Percentiles rank a stretch among this genome's conserved stretches.
Evolutionary conservation across 1,140 invertebrate genomes (phyloP).

Genomic region (Popillia japonica): DNA sequence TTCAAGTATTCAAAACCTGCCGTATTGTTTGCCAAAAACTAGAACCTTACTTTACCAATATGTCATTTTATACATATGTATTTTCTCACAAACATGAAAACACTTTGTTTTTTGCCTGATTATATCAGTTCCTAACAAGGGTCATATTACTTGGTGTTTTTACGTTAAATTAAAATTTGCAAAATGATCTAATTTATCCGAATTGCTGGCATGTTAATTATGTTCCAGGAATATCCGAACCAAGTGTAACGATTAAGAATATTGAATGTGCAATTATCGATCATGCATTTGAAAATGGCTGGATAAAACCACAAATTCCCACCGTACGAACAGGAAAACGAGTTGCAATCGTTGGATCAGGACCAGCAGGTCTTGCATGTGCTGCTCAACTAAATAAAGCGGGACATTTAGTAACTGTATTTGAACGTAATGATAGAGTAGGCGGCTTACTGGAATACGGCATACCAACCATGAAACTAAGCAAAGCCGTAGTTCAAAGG

Average conservation of each 20-base stretch:
- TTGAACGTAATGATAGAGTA: conserved; percentile 93
- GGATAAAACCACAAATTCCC: conserved; percentile 87
- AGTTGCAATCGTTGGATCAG: conserved; percentile 94
- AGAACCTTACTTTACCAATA: too few species aligned
- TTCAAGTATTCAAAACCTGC: too few species aligned
- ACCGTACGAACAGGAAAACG: conserved; percentile 79
- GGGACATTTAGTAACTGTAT: conserved; percentile 83
- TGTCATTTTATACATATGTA: too few species aligned
- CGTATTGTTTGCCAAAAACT: too few species aligned
- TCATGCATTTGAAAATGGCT: conserved; percentile 95
- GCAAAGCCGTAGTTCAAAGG: conserved; percentile 91
- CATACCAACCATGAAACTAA: conserved; percentile 97
- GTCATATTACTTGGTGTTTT: too few species aligned
- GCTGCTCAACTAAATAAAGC: conserved; percentile 98
- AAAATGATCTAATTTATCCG: not conserved
- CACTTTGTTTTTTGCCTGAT: too few species aligned
- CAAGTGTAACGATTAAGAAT: conserved; percentile 98
- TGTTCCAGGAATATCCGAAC: conserved; percentile 84
- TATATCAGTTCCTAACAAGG: too few species aligned
- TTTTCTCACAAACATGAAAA: too few species aligned
- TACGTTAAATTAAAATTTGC: too few species aligned
- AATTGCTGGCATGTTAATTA: not conserved
- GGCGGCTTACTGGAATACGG: conserved; percentile 97
- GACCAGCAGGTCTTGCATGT: conserved; percentile 93
- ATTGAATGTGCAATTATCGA: conserved; percentile 99